Evolutionary conservation across 2,888 invertebrate species (phyloP), one percentile per base, ranked within the genome.

Genomic region (Zhengitettix transpicula): DNA sequence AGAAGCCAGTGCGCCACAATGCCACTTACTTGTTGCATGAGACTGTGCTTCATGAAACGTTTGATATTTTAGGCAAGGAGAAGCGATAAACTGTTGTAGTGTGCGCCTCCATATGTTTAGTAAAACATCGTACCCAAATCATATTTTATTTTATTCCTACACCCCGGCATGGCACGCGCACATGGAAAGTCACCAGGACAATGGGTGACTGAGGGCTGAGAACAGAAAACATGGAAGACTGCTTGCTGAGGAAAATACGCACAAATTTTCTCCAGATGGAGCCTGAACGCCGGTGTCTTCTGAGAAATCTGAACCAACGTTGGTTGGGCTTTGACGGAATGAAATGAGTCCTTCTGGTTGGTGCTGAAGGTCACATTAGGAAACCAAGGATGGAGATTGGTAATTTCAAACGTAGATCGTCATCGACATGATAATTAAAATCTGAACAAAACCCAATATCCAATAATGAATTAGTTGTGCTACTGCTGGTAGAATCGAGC

Each of bases 1-100:
- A 55, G 59, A 55, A 44, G 55, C 41, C 8, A 40, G 14, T n/a
- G 59, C 59, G 14, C 55, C 44, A 54, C 12, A 15, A 59, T 59
- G 59, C 55, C 42, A 54, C 47, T 59, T 15, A 15, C 42, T 17
- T 42, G 42, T 42, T 16, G 28, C 59, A 44, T 16, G 59, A 44
- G 55, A 59, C 44, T 55, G 55, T 55, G 55, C 59, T 42, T 42
- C 59, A 59, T 59, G n/a, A 42, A 55, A 59, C 54, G 55, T 47
- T 9, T 55, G 44, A 57, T 57, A 57, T 52, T 57, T 51, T 12
- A 47, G 52, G 44, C 44, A 42, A 42, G 44, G 44, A 42, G 44
- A 42, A 42, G 12, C 44, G 44, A 42, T 42, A 42, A 42, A n/a
- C 44, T 42, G 44, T 42, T 12, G 10, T 42, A 11, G 44, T 42